These are phyloP conservation scores for Hemiprocne comata DNA, from an alignment of 2,113 vertebrate genomes.

Conservation along the genomic window DNA sequence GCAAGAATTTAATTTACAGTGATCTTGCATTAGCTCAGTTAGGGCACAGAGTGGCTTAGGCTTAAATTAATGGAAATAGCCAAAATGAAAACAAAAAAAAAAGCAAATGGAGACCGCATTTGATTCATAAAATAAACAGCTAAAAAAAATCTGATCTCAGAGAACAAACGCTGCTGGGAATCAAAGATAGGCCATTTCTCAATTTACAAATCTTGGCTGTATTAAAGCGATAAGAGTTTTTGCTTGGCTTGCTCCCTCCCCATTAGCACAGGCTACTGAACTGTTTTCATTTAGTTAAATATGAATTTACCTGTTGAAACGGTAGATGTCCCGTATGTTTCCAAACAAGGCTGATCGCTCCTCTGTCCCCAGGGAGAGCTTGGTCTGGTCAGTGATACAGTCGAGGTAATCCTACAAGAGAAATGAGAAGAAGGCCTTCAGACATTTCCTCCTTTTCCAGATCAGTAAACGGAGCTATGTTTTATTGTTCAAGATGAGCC, in stretches of 20 bases:
- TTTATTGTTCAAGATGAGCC: constrained; percentile 42
- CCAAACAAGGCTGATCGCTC: constrained; percentile 92
- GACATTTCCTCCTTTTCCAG: constrained; percentile 18
- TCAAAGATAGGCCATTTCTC: neutral
- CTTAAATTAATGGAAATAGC: neutral
- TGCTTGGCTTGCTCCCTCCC: neutral
- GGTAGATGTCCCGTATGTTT: constrained; percentile 94
- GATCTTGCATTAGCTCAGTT: neutral
- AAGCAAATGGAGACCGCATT: neutral
- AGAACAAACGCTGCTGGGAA: neutral
- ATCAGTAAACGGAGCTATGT: constrained; percentile 9
- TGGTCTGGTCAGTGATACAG: constrained; percentile 89
- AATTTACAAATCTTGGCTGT: neutral
- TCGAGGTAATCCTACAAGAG: constrained; percentile 90
- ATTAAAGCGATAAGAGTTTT: neutral
- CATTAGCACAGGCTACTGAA: neutral
- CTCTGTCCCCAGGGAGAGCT: constrained; percentile 86
- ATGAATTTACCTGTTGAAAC: constrained; percentile 89
- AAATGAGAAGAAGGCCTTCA: constrained; percentile 51
- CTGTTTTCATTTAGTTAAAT: neutral
- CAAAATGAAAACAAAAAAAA: neutral
- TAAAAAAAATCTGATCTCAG: neutral
- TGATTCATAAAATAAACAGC: neutral
- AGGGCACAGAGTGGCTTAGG: neutral
- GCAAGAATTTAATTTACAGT: neutral